Conservation (phyloP, 2,113 vertebrate species). For the Boulengeromyrus knoepffleri region DNA sequence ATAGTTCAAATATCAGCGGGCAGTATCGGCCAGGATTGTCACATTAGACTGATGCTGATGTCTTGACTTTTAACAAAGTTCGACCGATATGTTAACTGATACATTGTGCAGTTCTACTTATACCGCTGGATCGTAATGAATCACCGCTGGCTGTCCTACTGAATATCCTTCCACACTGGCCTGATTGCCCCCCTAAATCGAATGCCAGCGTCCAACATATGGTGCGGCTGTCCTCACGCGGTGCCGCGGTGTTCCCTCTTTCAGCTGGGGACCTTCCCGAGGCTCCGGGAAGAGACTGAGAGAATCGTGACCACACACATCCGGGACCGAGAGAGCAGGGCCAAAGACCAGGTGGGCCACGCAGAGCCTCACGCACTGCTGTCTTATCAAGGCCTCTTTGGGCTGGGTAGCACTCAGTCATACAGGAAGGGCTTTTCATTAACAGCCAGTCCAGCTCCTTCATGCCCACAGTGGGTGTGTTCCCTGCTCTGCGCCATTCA, state of each 20-base stretch:
- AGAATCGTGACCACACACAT: constrained; percentile 80
- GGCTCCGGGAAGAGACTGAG: constrained; percentile 79
- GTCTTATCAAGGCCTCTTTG: not conserved
- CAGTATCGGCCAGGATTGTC: not conserved
- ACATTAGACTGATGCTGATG: not conserved
- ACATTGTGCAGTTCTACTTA: not conserved
- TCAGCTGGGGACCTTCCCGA: constrained; percentile 79
- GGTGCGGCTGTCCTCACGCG: not conserved
- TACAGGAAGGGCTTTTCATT: not conserved
- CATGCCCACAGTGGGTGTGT: not conserved
- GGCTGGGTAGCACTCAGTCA: not conserved
- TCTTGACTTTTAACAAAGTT: not conserved
- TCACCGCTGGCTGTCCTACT: not conserved
- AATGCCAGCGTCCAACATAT: no score
- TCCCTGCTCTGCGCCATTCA: not conserved
- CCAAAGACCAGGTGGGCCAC: constrained; percentile 77
- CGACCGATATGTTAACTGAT: not conserved
- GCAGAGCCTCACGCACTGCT: not conserved
- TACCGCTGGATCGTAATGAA: not conserved
- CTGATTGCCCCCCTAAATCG: not conserved
- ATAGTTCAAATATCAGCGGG: not conserved
- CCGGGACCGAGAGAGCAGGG: constrained; percentile 76
- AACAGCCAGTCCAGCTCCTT: not conserved
- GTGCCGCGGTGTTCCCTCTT: constrained; percentile 12
- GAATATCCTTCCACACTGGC: not conserved